Percentiles rank a stretch among this genome's conserved stretches.
Conservation (phyloP, 2,797 vertebrate species). For the Esox masquinongy region DNA sequence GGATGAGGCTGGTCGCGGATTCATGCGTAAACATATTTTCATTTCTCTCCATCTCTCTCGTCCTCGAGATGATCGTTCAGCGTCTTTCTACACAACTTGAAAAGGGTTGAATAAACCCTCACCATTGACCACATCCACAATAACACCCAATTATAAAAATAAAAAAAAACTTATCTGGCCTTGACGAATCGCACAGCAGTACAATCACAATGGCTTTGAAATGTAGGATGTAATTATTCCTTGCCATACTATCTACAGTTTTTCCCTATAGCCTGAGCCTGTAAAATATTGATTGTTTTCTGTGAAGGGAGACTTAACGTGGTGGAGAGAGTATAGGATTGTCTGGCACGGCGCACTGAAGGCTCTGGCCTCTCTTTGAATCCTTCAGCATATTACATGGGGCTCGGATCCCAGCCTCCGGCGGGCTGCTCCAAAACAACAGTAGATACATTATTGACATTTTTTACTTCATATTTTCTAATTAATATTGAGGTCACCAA, state of each 20-base stretch:
- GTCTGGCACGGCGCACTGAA: constrained; percentile 8
- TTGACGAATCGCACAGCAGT: constrained; percentile 40
- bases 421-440: constrained; percentile 1
- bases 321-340: constrained; percentile 1
- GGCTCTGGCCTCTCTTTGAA: constrained; percentile 7
- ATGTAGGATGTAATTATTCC: neutral
- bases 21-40: constrained; percentile 56
- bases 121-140: neutral
- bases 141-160: neutral
- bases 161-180: constrained; percentile 40
- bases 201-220: constrained; percentile 12
- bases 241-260: constrained; percentile 9
- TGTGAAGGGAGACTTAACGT: neutral
- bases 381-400: constrained; percentile 21
- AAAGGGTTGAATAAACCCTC: constrained; percentile 44
- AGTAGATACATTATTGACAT: neutral
- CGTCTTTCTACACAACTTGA: constrained; percentile 31
- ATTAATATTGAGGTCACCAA: constrained; percentile 10
- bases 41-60: constrained; percentile 36
- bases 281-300: constrained; percentile 23
- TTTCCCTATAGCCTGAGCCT: neutral
- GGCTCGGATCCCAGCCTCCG: neutral
- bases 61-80: constrained; percentile 46
- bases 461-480: constrained; percentile 18
- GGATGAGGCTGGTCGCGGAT: constrained; percentile 42